phyloP scores from a whole-genome alignment of 2,888 invertebrate genomes.

The Drosophila phalerata region DNA sequence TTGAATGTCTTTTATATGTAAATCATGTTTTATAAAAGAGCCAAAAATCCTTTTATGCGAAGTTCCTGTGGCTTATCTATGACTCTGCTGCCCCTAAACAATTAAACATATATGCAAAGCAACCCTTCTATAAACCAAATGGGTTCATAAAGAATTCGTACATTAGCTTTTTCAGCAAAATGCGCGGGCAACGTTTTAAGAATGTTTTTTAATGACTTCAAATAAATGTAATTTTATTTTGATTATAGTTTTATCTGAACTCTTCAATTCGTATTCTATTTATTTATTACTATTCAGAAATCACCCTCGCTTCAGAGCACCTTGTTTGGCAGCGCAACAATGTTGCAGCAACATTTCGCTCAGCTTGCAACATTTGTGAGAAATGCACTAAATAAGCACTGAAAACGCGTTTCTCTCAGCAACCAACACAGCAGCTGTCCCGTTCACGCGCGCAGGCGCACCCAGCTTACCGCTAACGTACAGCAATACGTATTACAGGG shows the following conservation, averaged over 20 bases:
- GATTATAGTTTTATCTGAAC: background rate
- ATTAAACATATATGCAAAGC: conserved; percentile 19
- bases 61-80: conserved; percentile 46
- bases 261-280: background rate
- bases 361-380: conserved; percentile 38
- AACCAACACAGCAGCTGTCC: conserved; percentile 46
- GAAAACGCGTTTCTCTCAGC: conserved; percentile 58
- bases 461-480: conserved; percentile 52
- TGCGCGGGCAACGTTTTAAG: conserved; percentile 30
- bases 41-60: conserved; percentile 39
- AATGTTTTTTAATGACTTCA: background rate
- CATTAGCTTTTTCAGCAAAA: conserved; percentile 4
- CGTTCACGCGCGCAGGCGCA: conserved; percentile 57
- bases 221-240: background rate
- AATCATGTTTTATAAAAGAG: conserved; percentile 34
- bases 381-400: conserved; percentile 54
- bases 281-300: background rate
- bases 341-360: conserved; percentile 62
- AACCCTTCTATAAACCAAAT: conserved; percentile 42
- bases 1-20: conserved; percentile 56
- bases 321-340: conserved; percentile 38
- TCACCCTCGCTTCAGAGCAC: background rate
- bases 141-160: conserved; percentile 12
- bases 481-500: conserved; percentile 37
- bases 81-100: conserved; percentile 3